A percentile compares a stretch with the other conserved stretches of the same genome.
Evolutionary conservation across 1,140 invertebrate genomes (phyloP).

Genomic region (Aricia agestis): DNA sequence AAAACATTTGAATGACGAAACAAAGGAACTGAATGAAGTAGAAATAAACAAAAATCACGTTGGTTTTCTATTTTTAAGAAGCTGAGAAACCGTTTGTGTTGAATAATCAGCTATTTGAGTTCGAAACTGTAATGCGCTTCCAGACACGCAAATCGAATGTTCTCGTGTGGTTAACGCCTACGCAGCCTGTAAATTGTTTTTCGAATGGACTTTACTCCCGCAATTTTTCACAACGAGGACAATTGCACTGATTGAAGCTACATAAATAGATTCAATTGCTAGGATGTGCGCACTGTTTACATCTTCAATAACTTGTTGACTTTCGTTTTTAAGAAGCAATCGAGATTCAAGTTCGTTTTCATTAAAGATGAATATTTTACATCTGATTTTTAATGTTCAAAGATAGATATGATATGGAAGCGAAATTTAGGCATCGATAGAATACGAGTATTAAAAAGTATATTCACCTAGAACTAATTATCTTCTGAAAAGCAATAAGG

Average conservation of each 20-base stretch:
- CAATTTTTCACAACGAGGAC: neutral
- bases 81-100: neutral
- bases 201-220: neutral
- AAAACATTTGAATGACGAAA: neutral
- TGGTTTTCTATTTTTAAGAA: neutral
- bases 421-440: too few species aligned
- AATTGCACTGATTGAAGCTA: conserved; percentile 2
- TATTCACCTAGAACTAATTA: neutral
- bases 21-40: neutral
- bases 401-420: neutral
- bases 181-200: neutral
- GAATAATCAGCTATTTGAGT: neutral
- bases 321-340: neutral
- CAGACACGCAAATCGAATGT: neutral
- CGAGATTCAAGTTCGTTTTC: neutral
- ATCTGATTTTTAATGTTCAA: too few species aligned
- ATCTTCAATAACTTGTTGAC: neutral
- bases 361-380: neutral
- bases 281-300: neutral
- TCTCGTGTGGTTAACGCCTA: conserved; percentile 4
- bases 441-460: too few species aligned
- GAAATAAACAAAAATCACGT: neutral
- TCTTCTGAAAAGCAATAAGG: neutral
- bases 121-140: neutral
- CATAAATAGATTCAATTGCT: neutral